Conservation (phyloP, 2,888 invertebrate genomes). For the Campaea margaritaria region DNA sequence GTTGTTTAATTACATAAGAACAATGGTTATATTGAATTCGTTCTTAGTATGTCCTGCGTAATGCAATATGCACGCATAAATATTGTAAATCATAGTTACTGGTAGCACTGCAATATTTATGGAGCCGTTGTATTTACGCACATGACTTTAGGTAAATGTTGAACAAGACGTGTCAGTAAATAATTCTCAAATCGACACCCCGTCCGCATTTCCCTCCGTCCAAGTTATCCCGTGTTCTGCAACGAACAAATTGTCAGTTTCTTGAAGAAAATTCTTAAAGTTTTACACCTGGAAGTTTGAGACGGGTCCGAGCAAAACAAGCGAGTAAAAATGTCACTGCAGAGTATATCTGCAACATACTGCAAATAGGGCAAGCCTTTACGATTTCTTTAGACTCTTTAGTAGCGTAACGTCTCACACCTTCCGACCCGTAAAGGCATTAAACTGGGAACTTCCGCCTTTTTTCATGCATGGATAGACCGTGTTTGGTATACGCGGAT, state of each 20-base stretch:
- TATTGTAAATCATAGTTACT: no score
- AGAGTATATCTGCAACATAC: slow-evolving; percentile 22
- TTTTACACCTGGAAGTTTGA: slow-evolving; percentile 24
- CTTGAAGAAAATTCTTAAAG: slow-evolving; percentile 17
- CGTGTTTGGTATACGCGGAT: background rate
- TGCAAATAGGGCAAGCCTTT: slow-evolving; percentile 23
- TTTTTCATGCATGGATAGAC: slow-evolving; percentile 20
- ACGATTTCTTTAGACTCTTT: slow-evolving; percentile 2
- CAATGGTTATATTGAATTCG: no score
- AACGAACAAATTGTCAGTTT: slow-evolving; percentile 9
- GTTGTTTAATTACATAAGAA: no score
- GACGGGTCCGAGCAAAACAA: slow-evolving; percentile 4
- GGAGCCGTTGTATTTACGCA: no score
- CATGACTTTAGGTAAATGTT: no score
- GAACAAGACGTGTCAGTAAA: no score
- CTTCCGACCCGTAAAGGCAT: slow-evolving; percentile 16
- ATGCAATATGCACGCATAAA: no score
- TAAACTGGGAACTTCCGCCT: slow-evolving; percentile 19
- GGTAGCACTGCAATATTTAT: no score
- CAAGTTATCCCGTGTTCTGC: background rate
- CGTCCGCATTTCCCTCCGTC: background rate
- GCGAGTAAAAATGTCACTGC: slow-evolving; percentile 18
- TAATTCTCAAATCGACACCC: background rate
- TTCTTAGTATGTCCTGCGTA: no score
- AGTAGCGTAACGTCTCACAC: background rate